phyloP scores from a whole-genome alignment of 2,113 vertebrate genomes.

The Naja naja region DNA sequence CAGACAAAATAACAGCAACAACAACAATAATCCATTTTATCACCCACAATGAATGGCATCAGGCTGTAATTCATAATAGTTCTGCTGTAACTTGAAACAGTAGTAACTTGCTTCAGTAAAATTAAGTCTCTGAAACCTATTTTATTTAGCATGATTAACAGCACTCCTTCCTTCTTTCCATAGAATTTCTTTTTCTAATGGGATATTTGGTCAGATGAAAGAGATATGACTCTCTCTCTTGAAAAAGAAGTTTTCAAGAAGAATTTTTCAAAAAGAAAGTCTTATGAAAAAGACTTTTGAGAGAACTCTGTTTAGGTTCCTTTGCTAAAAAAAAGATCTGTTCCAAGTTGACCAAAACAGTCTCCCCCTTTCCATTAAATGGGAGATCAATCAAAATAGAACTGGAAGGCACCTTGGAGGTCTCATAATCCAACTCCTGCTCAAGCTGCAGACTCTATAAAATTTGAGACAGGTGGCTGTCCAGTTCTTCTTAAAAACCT shows the following conservation, averaged over 20 bases:
- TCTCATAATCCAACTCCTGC: background rate
- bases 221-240: background rate
- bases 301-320: background rate
- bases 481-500: background rate
- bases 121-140: background rate
- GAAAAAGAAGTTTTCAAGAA: too few relatives aligned
- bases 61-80: background rate
- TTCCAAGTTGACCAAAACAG: background rate
- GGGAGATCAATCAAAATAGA: background rate
- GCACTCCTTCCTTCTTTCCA: background rate
- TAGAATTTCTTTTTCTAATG: background rate
- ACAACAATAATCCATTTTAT: background rate
- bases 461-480: background rate
- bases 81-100: background rate
- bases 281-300: background rate
- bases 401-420: background rate
- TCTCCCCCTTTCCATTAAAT: background rate
- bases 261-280: too few relatives aligned
- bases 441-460: background rate
- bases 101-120: background rate
- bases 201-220: background rate
- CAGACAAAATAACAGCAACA: background rate
- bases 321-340: background rate
- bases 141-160: background rate
- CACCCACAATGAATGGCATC: background rate